Base-by-base conservation (phyloP, 2,888 invertebrate genomes). In the Tanytarsus gracilentus region DNA sequence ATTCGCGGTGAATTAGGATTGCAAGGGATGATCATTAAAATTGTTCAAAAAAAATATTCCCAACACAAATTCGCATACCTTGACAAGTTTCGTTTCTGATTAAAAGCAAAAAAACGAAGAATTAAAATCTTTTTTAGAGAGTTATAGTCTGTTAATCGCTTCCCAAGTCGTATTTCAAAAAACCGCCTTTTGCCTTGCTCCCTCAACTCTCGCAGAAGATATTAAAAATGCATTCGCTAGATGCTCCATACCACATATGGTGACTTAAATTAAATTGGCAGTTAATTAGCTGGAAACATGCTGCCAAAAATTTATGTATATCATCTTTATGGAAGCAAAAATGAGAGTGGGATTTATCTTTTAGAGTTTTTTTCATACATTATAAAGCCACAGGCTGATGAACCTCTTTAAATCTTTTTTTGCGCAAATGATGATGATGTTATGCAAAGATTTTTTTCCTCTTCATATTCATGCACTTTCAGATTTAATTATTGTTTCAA, bases 261-360 rank as follows among this genome's bases (percentile, higher is more conserved):
- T 25, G 40, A 58, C 40, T 58, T 58, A 48, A 58, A 58, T 58
- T 44, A 58, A 58, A 58, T 58, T 58, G 58, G 40, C 44, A 58
- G 58, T 48, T 48, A 58, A 58, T 58, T 56, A 56, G 55, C 36
- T 40, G 55, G 55, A 56, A 56, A 33, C 55, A 56, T 56, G 55
- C 27, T 56, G 55, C 40, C 55, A 56, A 48, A 58, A 44, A 58
- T 58, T 44, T 48, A 48, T 58, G 48, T 29, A 23, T 44, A 44
- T 44, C 21, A 44, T 44, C 18, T 40, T 33, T 33, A 11, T 33
- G 33, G 33, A 33, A n/a, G 6, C 33, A 33, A 11, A 9, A 33
- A 23, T 23, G 8, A 14, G 18, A 11, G n/a, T 33, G 33, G n/a
- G 33, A 33, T 33, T 33, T 33, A 9, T 21, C 11, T 21, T 18